A percentile compares a stretch with the other conserved stretches of the same genome.
Conservation (phyloP, 2,888 invertebrate species). For the Entomobrya proxima region DNA sequence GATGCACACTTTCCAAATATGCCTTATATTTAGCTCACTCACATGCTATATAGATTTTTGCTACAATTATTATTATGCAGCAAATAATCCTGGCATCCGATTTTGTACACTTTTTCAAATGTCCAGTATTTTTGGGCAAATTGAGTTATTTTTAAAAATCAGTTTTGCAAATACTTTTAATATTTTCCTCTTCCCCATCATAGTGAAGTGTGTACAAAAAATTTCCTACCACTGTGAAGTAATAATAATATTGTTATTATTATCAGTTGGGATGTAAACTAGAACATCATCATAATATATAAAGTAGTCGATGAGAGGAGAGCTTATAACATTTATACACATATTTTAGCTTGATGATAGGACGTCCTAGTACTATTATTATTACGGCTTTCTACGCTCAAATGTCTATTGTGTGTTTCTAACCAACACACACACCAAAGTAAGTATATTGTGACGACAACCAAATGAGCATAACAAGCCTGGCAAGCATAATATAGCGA, state of each 20-base stretch:
- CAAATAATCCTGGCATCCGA: no score
- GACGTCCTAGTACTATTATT: constrained; percentile 12
- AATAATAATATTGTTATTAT: constrained; percentile 57
- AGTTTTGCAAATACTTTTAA: constrained; percentile 30
- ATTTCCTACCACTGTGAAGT: constrained; percentile 48
- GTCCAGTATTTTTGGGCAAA: constrained; percentile 21
- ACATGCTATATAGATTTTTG: no score
- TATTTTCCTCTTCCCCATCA: constrained; percentile 47
- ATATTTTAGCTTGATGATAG: not conserved
- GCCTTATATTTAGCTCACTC: no score
- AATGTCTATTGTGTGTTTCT: constrained; percentile 26
- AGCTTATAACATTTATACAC: not conserved
- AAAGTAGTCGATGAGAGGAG: not conserved
- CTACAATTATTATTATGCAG: no score
- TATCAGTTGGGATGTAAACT: constrained; percentile 64
- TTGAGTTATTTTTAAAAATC: constrained; percentile 35
- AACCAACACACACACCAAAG: constrained; percentile 27
- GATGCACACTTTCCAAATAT: not conserved
- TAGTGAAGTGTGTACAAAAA: constrained; percentile 34
- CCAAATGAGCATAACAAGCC: not conserved
- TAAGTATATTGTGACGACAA: constrained; percentile 7
- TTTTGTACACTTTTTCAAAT: not conserved
- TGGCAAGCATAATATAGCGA: no score
- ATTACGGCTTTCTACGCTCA: constrained; percentile 1
- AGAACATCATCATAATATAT: constrained; percentile 35